Evolutionary conservation across 2,888 invertebrate genomes (phyloP).

Genomic region (Ennomos quercinarius): DNA sequence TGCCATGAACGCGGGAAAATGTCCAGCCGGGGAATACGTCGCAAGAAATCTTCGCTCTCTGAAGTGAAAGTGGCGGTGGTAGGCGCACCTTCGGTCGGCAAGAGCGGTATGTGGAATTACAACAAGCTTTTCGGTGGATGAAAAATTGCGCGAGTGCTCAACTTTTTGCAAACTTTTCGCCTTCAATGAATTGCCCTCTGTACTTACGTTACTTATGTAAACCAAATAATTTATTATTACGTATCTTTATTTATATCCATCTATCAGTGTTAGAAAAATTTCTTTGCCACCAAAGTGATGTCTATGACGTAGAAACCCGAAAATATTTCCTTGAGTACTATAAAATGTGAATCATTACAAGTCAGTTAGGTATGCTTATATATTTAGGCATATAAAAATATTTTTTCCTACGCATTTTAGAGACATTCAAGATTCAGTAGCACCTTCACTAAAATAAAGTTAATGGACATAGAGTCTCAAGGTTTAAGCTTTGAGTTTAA

Average conservation of each 20-base stretch:
- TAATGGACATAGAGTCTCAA: slow-evolving; percentile 50
- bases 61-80: slow-evolving; percentile 96
- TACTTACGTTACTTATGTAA: background rate
- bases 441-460: slow-evolving; percentile 45
- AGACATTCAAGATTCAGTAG: slow-evolving; percentile 28
- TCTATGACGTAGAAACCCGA: slow-evolving; percentile 20
- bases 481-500: slow-evolving; percentile 44
- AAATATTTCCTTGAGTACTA: slow-evolving; percentile 24
- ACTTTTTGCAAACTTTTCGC: slow-evolving; percentile 28
- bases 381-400: slow-evolving; percentile 29
- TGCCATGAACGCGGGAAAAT: slow-evolving; percentile 64
- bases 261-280: slow-evolving; percentile 7
- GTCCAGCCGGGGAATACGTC: slow-evolving; percentile 93
- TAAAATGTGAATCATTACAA: slow-evolving; percentile 26
- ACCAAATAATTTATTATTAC: background rate
- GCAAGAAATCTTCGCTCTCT: slow-evolving; percentile 95
- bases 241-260: slow-evolving; percentile 6
- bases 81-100: slow-evolving; percentile 95
- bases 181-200: slow-evolving; percentile 4
- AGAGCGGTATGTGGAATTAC: slow-evolving; percentile 91
- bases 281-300: slow-evolving; percentile 8
- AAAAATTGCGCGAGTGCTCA: slow-evolving; percentile 23
- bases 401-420: slow-evolving; percentile 25
- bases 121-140: background rate
- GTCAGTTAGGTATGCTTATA: slow-evolving; percentile 12